These are phyloP conservation scores for Bombus haemorrhoidalis DNA, from an alignment of 1,140 invertebrate genomes.

Conservation along the genomic window DNA sequence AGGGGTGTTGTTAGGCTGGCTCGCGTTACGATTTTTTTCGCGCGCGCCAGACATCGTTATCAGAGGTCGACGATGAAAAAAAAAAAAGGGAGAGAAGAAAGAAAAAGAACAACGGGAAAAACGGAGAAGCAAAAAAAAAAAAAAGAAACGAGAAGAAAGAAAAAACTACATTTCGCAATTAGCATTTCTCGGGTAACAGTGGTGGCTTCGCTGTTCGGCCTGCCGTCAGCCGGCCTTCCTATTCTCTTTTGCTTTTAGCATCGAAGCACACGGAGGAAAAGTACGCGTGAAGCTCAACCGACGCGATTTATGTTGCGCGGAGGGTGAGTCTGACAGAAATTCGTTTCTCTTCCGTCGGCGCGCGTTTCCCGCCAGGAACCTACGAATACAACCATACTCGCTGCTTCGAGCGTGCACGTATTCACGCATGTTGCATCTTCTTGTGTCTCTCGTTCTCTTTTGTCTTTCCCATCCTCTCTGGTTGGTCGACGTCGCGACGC, in stretches of 20 bases:
- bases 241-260: conserved; percentile 15
- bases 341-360: conserved; percentile 54
- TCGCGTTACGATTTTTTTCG: conserved; percentile 9
- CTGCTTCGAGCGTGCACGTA: conserved; percentile 28
- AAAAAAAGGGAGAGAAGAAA: too few relatives aligned
- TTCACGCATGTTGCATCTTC: conserved; percentile 38
- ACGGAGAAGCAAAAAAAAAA: too few relatives aligned
- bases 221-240: too few relatives aligned
- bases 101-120: not conserved
- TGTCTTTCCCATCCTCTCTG: not conserved
- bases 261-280: conserved; percentile 29
- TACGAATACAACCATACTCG: not conserved
- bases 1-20: not conserved
- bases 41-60: not conserved
- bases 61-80: not conserved
- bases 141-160: not conserved
- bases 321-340: conserved; percentile 59
- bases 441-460: not conserved
- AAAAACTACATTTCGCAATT: conserved; percentile 35
- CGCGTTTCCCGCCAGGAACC: conserved; percentile 44
- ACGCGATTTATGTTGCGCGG: conserved; percentile 66
- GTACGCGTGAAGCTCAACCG: conserved; percentile 41
- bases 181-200: conserved; percentile 33
- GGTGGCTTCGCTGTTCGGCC: not conserved
- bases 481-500: not conserved